phyloP scores from a whole-genome alignment of 2,888 invertebrate species.

The Drosophila peninsularis region DNA sequence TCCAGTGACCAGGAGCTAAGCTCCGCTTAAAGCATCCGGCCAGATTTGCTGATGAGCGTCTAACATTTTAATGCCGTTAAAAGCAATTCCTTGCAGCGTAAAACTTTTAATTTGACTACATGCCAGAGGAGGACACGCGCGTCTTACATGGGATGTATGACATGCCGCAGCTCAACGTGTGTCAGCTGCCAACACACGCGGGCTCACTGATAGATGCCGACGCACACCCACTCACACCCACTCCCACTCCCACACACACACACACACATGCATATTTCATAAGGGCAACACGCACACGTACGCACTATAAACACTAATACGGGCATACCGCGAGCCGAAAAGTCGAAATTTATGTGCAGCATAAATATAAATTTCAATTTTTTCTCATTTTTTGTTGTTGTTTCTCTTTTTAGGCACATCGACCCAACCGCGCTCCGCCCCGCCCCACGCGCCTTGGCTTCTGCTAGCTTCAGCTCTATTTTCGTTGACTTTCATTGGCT shows the following conservation, averaged over 20 bases:
- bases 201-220: too few relatives aligned
- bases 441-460: neutral
- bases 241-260: slow-evolving; percentile 9
- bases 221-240: neutral
- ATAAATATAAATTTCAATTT: slow-evolving; percentile 78
- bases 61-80: slow-evolving; percentile 60
- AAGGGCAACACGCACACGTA: slow-evolving; percentile 49
- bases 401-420: slow-evolving; percentile 41
- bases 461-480: slow-evolving; percentile 19
- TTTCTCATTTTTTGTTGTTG: slow-evolving; percentile 10
- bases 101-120: slow-evolving; percentile 78
- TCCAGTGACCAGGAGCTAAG: slow-evolving; percentile 5
- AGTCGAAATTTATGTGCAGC: slow-evolving; percentile 76
- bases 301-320: slow-evolving; percentile 66
- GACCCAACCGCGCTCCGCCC: slow-evolving; percentile 38
- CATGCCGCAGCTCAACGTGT: slow-evolving; percentile 47
- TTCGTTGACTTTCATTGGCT: slow-evolving; percentile 27
- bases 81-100: slow-evolving; percentile 68
- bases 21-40: neutral
- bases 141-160: slow-evolving; percentile 50
- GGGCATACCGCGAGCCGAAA: slow-evolving; percentile 57
- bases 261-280: slow-evolving; percentile 51
- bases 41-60: slow-evolving; percentile 1
- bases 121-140: slow-evolving; percentile 45
- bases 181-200: slow-evolving; percentile 46